Evolutionary conservation across 2,797 vertebrate genomes (phyloP), one percentile per base, ranked within the genome.

Genomic region (Syngnathus rostellatus): DNA sequence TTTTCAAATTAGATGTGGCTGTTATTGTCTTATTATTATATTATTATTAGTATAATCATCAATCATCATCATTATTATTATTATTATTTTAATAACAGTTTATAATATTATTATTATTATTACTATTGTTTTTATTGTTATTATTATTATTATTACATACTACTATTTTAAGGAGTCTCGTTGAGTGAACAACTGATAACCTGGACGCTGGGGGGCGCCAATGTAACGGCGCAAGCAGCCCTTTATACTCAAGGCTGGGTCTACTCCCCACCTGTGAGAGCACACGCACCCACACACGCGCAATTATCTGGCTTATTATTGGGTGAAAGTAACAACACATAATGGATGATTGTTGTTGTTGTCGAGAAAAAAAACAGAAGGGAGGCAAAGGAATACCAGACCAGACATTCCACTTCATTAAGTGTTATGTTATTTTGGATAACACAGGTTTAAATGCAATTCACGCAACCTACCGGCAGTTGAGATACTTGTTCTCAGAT

Each of bases 151-250:
- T 72, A n/a, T n/a, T 51, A n/a, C 73, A 5, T 72, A 39, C 66
- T 58, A 38, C 70, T 31, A 43, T 69, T 72, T 75, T 38, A 39
- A 14, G 46, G 46, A 48, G 50, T 51, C 50, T 21, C 50, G n/a
- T 62, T 8, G 16, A 41, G 40, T 17, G 45, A 70, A 77, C 67
- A 50, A 16, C 83, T 76, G 77, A 40, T 70, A 2, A 65, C 40
- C n/a, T 37, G 67, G 37, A 72, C 91, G 77, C 90, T 89, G 83
- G 90, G 89, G 86, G 91, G 87, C 91, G 89, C 91, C 90, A 91
- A 72, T 83, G 83, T 86, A 43, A 78, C 80, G 70, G 78, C 37
- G 37, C 73, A 77, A 31, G 62, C 69, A 3, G 59, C 70, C 53
- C 82, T 12, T 40, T 63, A 55, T 3, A 66, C 38, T 41, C 40